A percentile compares a stretch with the other conserved stretches of the same genome.
These are phyloP conservation scores for Orchestes rusci DNA, from an alignment of 2,888 invertebrate species.

Conservation along the genomic window DNA sequence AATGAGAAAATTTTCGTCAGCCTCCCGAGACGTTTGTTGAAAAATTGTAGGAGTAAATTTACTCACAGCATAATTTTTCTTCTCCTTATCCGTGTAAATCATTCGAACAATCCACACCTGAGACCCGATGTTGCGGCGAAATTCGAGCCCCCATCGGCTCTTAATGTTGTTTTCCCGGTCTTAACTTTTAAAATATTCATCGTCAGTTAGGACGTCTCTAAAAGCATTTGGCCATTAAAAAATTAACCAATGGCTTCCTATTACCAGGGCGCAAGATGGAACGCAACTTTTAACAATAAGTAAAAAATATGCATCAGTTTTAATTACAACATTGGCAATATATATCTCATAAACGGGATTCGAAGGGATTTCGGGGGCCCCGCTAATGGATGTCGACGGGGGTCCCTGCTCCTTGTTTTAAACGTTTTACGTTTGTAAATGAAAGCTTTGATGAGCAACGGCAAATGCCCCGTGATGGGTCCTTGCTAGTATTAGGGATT, in stretches of 20 bases:
- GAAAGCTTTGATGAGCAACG: slow-evolving; percentile 21
- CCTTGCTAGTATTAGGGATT: slow-evolving; percentile 10
- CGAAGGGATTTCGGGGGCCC: slow-evolving; percentile 32
- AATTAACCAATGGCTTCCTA: slow-evolving; percentile 45
- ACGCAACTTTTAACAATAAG: too few relatives aligned
- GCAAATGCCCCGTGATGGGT: slow-evolving; percentile 14
- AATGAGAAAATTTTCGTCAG: too few relatives aligned
- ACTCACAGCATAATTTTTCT: slow-evolving; percentile 22
- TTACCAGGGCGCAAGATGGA: too few relatives aligned
- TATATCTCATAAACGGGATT: slow-evolving; percentile 31
- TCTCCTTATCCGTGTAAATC: slow-evolving; percentile 18
- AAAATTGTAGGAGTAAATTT: too few relatives aligned
- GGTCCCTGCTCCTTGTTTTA: slow-evolving; percentile 33
- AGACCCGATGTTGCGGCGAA: slow-evolving; percentile 26
- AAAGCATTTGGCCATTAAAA: slow-evolving; percentile 62
- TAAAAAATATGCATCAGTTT: slow-evolving; percentile 44
- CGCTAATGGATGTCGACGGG: slow-evolving; percentile 38
- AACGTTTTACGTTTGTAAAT: slow-evolving; percentile 30
- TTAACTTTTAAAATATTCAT: slow-evolving; percentile 40
- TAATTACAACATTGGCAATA: slow-evolving; percentile 41
- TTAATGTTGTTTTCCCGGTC: slow-evolving; percentile 35
- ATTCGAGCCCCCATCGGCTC: slow-evolving; percentile 33
- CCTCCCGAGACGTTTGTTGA: too few relatives aligned
- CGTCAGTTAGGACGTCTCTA: slow-evolving; percentile 47
- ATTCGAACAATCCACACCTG: slow-evolving; percentile 22